phyloP scores from a whole-genome alignment of 2,888 invertebrate genomes.

The Caenorhabditis uteleia region DNA sequence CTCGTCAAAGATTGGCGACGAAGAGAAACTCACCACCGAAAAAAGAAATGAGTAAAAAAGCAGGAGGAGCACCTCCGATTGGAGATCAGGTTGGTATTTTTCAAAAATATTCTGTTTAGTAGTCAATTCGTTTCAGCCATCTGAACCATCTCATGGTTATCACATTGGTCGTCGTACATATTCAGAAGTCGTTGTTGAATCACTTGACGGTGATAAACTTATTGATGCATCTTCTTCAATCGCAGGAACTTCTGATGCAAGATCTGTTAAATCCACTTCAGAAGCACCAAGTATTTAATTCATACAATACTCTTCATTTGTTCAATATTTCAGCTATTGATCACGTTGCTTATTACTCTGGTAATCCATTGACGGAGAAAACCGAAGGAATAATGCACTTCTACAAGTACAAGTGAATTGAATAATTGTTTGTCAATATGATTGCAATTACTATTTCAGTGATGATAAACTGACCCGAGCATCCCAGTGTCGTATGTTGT shows the following conservation, averaged over 20 bases:
- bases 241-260: neutral
- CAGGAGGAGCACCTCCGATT: conserved; percentile 11
- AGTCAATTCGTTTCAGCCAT: conserved; percentile 5
- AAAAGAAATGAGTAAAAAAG: conserved; percentile 5
- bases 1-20: conserved; percentile 28
- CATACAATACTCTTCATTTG: neutral
- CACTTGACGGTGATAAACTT: conserved; percentile 42
- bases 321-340: conserved; percentile 48
- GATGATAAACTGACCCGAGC: conserved; percentile 54
- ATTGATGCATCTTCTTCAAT: conserved; percentile 10
- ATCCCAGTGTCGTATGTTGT: conserved; percentile 82
- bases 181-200: conserved; percentile 63
- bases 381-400: conserved; percentile 95
- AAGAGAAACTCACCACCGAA: conserved; percentile 36
- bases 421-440: neutral
- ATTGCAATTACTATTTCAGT: conserved; percentile 9
- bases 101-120: neutral
- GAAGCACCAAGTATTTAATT: conserved; percentile 18
- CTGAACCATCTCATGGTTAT: conserved; percentile 13
- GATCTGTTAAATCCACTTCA: conserved; percentile 9
- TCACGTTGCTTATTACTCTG: conserved; percentile 78
- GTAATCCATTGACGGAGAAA: conserved; percentile 94
- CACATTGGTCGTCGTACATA: conserved; percentile 57
- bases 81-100: conserved; percentile 11
- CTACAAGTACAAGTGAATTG: conserved; percentile 89